A percentile compares a stretch with the other conserved stretches of the same genome.
phyloP scores from a whole-genome alignment of 1,140 invertebrate genomes.

The Caligus rogercresseyi region DNA sequence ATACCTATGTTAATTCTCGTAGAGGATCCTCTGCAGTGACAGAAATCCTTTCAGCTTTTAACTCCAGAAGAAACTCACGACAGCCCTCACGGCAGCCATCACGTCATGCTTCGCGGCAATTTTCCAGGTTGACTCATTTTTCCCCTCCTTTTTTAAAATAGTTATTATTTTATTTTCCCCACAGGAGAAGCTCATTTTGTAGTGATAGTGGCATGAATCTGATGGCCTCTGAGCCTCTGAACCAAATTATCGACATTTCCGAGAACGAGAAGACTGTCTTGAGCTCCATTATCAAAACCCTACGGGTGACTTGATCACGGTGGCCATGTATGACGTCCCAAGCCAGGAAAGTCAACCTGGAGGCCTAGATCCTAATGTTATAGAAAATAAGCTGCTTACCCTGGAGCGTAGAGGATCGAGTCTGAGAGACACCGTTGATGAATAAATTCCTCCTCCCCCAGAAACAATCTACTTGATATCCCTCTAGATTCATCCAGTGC shows the following conservation, averaged over 20 bases:
- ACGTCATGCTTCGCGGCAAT: background rate
- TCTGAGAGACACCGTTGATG: too few species aligned
- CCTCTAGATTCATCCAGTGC: too few species aligned
- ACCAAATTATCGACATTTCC: background rate
- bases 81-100: constrained; percentile 5
- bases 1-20: background rate
- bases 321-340: background rate
- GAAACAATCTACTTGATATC: too few species aligned
- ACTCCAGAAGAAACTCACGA: background rate
- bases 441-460: too few species aligned
- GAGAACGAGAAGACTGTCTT: background rate
- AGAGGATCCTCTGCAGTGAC: background rate
- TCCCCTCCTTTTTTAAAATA: too few species aligned
- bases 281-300: background rate
- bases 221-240: background rate
- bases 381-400: background rate
- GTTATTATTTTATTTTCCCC: too few species aligned
- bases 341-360: background rate
- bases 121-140: too few species aligned
- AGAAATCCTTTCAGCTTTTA: background rate
- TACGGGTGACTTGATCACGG: background rate
- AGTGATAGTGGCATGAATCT: background rate
- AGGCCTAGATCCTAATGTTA: background rate
- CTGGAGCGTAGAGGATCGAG: too few species aligned
- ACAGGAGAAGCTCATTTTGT: background rate